Base-by-base conservation (phyloP, 2,113 vertebrate genomes). In the Myotis davidii region DNA sequence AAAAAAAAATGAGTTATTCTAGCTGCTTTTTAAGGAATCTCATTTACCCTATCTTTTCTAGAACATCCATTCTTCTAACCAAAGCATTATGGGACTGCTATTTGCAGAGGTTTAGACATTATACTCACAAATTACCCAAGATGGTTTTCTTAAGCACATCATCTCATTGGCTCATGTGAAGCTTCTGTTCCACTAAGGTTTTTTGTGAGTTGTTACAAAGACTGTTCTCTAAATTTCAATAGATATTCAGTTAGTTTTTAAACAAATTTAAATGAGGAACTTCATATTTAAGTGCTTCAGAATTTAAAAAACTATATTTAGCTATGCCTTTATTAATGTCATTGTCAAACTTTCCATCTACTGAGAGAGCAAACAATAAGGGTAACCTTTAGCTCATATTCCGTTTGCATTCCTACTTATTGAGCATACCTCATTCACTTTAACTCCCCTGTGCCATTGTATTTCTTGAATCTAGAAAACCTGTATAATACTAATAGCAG, bases 381-480 rank as follows among this genome's bases (percentile, higher is more conserved):
- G 88, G 25, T 45, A 85, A 59, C n/a, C 89, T 94, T 52, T n/a
- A 88, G 42, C 8, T 64, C 25, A 12, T 72, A 34, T 92, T 96
- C 90, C 37, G 39, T 74, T 97, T 95, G 52, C 64, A 23, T 64
- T 59, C 34, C 65, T 70, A 25, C 14, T 79, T 52, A 4, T 16
- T 54, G 54, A 76, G 54, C 4, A 2, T 39, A 48, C 29, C 14
- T 70, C 27, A 85, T 39, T 42, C 54, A 65, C 29, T 85, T 96
- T 73, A 83, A 93, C 93, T 95, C 50, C 65, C 67, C 39, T 94
- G 61, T 37, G n/a, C 90, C 88, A 92, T 97, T 97, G 93, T 95
- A 95, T 94, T 97, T 79, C 72, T 94, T 94, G 92, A 91, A 79
- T 97, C 91, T 96, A 96, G 93, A 97, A 96, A 96, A 97, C 96